phyloP scores from a whole-genome alignment of 2,888 invertebrate genomes.

The Euplexia lucipara region DNA sequence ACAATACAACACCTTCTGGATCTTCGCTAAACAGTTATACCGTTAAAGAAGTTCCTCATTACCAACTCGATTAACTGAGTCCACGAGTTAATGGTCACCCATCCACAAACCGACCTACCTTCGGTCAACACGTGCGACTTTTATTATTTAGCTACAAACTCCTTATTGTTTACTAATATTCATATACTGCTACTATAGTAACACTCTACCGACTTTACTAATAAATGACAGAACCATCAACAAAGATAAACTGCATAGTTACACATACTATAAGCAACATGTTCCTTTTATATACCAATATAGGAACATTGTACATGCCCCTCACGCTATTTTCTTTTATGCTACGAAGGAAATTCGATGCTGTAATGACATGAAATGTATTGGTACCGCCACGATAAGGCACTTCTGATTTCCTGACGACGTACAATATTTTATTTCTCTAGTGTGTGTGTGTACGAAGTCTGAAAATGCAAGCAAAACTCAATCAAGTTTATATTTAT shows the following conservation, averaged over 20 bases:
- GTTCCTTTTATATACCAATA: slow-evolving; percentile 23
- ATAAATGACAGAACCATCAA: background rate
- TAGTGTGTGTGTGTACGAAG: background rate
- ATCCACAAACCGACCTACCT: no score
- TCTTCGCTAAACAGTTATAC: background rate
- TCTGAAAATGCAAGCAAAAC: slow-evolving; percentile 2
- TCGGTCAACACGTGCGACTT: no score
- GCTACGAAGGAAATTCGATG: slow-evolving; percentile 52
- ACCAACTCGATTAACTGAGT: background rate
- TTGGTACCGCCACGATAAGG: slow-evolving; percentile 48
- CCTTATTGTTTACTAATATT: no score
- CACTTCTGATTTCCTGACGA: slow-evolving; percentile 56
- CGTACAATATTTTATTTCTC: slow-evolving; percentile 21
- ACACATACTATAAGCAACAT: slow-evolving; percentile 12
- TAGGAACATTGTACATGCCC: slow-evolving; percentile 37
- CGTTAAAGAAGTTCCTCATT: slow-evolving; percentile 18
- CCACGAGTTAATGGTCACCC: no score
- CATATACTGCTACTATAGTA: no score
- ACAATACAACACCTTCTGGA: background rate
- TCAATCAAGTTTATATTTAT: background rate
- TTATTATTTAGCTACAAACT: no score
- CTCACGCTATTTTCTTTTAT: slow-evolving; percentile 48
- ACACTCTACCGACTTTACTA: no score
- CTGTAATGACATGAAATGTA: slow-evolving; percentile 55
- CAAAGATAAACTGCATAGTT: background rate